phyloP scores from a whole-genome alignment of 1,140 invertebrate species.

The Trichonephila clavata region DNA sequence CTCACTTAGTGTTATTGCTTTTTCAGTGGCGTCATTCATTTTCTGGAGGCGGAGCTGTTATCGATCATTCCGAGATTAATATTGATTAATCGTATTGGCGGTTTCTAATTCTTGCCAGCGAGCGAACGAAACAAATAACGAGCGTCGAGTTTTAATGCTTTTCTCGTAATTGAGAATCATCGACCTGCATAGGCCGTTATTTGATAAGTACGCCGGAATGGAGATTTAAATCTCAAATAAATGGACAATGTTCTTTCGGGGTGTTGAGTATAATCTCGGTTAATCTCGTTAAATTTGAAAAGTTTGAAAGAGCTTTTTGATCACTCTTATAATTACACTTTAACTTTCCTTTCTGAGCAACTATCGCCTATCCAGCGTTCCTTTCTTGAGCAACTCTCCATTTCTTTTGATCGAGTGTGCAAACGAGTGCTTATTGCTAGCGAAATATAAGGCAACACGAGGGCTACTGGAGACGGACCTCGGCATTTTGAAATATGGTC shows the following conservation, averaged over 20 bases:
- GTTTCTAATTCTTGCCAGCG: neutral
- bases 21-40: constrained; percentile 14
- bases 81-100: constrained; percentile 22
- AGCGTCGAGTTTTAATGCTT: neutral
- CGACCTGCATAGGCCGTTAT: neutral
- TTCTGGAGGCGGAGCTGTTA: constrained; percentile 14
- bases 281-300: too few relatives aligned
- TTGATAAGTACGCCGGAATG: neutral
- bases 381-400: too few relatives aligned
- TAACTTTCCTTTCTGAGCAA: too few relatives aligned
- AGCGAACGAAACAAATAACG: neutral
- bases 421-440: too few relatives aligned
- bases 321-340: too few relatives aligned
- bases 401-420: too few relatives aligned
- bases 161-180: neutral
- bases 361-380: too few relatives aligned
- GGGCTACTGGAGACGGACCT: too few relatives aligned
- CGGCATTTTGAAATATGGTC: too few relatives aligned
- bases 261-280: too few relatives aligned
- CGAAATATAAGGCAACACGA: too few relatives aligned
- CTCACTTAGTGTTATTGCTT: constrained; percentile 26
- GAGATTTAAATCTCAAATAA: neutral
- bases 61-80: constrained; percentile 6
- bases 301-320: too few relatives aligned
- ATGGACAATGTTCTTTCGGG: neutral